These are phyloP conservation scores for Eupithecia dodoneata DNA, from an alignment of 2,888 invertebrate genomes.

Conservation along the genomic window DNA sequence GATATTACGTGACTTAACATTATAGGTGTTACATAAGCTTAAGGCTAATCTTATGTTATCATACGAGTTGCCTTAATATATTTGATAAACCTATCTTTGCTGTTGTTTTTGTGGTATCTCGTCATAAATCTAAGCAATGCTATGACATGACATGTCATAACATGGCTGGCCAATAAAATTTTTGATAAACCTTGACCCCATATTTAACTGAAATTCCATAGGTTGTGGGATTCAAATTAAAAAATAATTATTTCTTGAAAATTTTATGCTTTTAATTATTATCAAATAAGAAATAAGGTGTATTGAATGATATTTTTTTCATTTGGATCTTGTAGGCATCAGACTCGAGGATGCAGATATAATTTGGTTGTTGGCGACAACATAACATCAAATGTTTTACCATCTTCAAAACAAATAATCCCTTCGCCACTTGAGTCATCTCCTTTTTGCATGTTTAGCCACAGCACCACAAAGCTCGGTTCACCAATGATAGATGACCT, in stretches of 20 bases:
- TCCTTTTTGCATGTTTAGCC: background rate
- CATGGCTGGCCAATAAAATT: background rate
- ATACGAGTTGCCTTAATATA: background rate
- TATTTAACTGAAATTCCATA: background rate
- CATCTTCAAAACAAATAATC: background rate
- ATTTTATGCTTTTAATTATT: too few species aligned
- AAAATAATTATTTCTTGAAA: too few species aligned
- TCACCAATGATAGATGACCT: slow-evolving; percentile 22
- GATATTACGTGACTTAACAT: slow-evolving; percentile 4
- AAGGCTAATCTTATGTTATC: background rate
- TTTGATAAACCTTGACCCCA: background rate
- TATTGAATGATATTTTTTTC: background rate
- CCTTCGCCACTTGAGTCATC: background rate
- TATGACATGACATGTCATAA: too few species aligned
- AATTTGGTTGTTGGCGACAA: background rate
- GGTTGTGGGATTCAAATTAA: too few species aligned
- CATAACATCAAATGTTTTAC: background rate
- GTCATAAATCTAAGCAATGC: background rate
- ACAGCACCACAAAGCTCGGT: background rate
- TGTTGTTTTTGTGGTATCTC: background rate
- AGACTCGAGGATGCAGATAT: background rate
- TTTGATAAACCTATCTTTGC: background rate
- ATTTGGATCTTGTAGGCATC: background rate
- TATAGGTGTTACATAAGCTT: background rate
- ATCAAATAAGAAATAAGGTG: too few species aligned